Evolutionary conservation across 2,797 vertebrate species (phyloP).

Genomic region (Melanogrammus aeglefinus): DNA sequence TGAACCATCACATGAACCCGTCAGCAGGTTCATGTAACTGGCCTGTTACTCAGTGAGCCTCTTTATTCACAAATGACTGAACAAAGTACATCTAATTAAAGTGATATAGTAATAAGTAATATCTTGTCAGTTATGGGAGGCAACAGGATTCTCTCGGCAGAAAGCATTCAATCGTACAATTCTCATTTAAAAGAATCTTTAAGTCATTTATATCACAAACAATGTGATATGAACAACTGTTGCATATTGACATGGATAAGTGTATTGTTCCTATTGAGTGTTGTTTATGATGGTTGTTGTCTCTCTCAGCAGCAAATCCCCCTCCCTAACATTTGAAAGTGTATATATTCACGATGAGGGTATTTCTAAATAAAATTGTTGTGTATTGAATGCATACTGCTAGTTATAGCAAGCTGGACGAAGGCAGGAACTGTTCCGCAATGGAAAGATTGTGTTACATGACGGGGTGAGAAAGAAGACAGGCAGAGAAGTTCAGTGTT

Average conservation of each 20-base stretch:
- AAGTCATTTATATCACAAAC: not conserved
- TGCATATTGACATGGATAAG: not conserved
- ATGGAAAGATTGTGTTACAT: not conserved
- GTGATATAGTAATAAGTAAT: no score
- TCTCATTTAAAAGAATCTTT: not conserved
- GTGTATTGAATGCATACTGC: not conserved
- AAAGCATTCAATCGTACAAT: no score
- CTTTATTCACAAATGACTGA: not conserved
- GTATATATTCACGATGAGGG: not conserved
- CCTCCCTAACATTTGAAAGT: not conserved
- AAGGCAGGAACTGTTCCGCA: not conserved
- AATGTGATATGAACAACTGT: not conserved
- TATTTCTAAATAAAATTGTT: not conserved
- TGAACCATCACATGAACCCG: not conserved
- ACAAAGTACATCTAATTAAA: no score
- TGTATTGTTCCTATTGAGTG: not conserved
- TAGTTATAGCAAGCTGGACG: not conserved
- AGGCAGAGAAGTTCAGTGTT: constrained; percentile 55
- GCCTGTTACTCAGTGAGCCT: not conserved
- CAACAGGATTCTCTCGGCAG: no score
- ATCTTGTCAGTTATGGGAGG: no score
- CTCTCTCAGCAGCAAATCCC: no score
- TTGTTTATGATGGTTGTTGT: not conserved
- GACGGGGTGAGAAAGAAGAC: constrained; percentile 2
- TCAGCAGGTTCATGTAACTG: not conserved